Percentiles rank a stretch among this genome's conserved stretches.
phyloP scores from a whole-genome alignment of 2,113 vertebrate species.

The Phaethon lepturus region DNA sequence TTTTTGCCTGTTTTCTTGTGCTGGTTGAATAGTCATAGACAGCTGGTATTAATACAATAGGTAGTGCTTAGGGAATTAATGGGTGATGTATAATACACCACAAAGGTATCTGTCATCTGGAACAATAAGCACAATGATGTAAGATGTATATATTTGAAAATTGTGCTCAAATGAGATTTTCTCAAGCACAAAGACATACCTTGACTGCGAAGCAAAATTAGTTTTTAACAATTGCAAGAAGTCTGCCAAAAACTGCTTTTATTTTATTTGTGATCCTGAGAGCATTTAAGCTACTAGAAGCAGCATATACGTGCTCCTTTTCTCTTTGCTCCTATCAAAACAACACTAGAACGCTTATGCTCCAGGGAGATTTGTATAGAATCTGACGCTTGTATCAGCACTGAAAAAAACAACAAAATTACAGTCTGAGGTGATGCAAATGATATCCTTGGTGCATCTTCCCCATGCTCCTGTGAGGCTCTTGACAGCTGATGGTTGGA shows the following conservation, averaged over 20 bases:
- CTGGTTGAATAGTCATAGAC: slow-evolving; percentile 88
- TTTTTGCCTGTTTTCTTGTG: slow-evolving; percentile 84
- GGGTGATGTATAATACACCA: slow-evolving; percentile 82
- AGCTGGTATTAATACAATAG: slow-evolving; percentile 91
- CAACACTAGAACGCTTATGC: slow-evolving; percentile 87
- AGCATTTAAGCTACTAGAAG: slow-evolving; percentile 84
- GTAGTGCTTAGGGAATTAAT: slow-evolving; percentile 87
- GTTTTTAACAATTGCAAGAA: slow-evolving; percentile 83
- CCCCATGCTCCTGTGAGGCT: slow-evolving; percentile 89
- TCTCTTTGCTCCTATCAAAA: slow-evolving; percentile 91
- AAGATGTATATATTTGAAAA: slow-evolving; percentile 84
- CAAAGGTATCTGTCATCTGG: slow-evolving; percentile 85
- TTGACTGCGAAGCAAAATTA: slow-evolving; percentile 80
- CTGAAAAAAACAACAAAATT: slow-evolving; percentile 89
- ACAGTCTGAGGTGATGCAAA: slow-evolving; percentile 95
- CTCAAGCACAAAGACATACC: slow-evolving; percentile 79
- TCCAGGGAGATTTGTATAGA: slow-evolving; percentile 90
- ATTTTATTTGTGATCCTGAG: slow-evolving; percentile 88
- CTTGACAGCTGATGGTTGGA: slow-evolving; percentile 99
- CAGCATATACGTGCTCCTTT: slow-evolving; percentile 85
- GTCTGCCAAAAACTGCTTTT: slow-evolving; percentile 84
- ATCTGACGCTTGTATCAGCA: slow-evolving; percentile 88
- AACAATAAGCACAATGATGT: slow-evolving; percentile 79
- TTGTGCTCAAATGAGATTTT: slow-evolving; percentile 77
- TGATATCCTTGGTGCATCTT: slow-evolving; percentile 95